Evolutionary conservation across 2,113 vertebrate species (phyloP).

Genomic region (Podarcis cretensis): DNA sequence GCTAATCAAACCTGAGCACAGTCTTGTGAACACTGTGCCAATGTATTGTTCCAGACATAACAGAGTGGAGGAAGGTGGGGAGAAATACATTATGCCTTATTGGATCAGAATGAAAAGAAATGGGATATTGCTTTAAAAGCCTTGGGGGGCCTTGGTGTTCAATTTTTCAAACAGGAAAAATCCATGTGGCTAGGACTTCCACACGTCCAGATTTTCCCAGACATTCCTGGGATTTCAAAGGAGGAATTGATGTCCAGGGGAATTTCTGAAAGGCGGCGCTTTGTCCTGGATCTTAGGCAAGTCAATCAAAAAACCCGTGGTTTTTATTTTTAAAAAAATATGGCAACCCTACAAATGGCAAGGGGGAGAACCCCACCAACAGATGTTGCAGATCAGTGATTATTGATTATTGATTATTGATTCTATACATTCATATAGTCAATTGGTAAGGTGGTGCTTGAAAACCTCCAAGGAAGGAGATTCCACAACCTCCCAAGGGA

Average conservation of each 20-base stretch:
- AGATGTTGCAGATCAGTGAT: background rate
- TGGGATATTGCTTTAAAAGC: background rate
- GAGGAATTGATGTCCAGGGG: too few relatives aligned
- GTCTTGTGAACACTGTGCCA: background rate
- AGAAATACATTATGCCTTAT: background rate
- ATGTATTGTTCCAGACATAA: conserved; percentile 1
- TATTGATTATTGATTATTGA: background rate
- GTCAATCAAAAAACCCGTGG: too few relatives aligned
- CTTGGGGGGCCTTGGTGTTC: background rate
- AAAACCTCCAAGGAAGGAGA: too few relatives aligned
- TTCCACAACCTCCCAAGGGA: too few relatives aligned
- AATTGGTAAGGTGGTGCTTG: too few relatives aligned
- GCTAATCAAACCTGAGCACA: conserved; percentile 20
- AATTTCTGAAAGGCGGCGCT: too few relatives aligned
- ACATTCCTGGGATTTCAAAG: too few relatives aligned
- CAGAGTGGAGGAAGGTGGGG: background rate
- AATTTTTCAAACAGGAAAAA: background rate
- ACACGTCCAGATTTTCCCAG: too few relatives aligned
- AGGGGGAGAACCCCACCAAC: too few relatives aligned
- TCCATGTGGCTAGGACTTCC: background rate
- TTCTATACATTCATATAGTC: background rate
- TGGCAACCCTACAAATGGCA: too few relatives aligned
- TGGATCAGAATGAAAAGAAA: conserved; percentile 21
- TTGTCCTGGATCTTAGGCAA: too few relatives aligned
- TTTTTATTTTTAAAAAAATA: too few relatives aligned